Evolutionary conservation across 2,888 invertebrate genomes (phyloP), one percentile per base, ranked within the genome.

Genomic region (Trichacis sp.): DNA sequence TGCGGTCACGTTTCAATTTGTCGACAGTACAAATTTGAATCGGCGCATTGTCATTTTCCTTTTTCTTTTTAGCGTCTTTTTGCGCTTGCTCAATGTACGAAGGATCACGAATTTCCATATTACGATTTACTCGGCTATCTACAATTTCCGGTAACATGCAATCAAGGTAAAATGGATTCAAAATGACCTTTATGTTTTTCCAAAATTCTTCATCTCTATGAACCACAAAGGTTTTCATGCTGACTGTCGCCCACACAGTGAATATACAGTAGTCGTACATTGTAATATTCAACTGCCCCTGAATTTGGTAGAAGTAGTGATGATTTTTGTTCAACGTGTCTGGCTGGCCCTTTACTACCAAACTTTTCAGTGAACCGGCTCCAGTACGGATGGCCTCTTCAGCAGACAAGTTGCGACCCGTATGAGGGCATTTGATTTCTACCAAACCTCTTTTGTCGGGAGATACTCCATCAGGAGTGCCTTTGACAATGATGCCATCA

Each of bases 231-330:
- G 33, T 33, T n/a, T 33, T 33, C 69, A n/a, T 43, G 24, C 8
- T 47, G 43, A 33, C 14, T 6, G 69, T 58, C 24, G 68, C 72
- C 68, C 68, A 73, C n/a, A 73, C 17, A 15, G 51, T 64, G 46
- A 73, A 70, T 8, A 68, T 48, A 29, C 72, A 72, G 20, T 70
- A 71, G 5, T 59, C 29, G 20, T 64, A 55, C 19, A 20, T 30
- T 6, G n/a, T 3, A 3, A 33, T 33, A n/a, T 33, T 33, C n/a
- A 33, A n/a, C 9, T 33, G 33, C 2, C 12, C 71, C 64, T n/a
- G 72, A 53, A 45, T 69, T 64, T 70, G 71, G 59, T 70, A 70
- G 61, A 53, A 70, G 50, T 63, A 68, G 14, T 36, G 15, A 17
- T 71, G 65, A 33, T 53, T 63, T n/a, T 24, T 29, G 56, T 73